A percentile compares a stretch with the other conserved stretches of the same genome.
Conservation (phyloP, 1,140 invertebrate species). For the Aphaenogaster floridana region DNA sequence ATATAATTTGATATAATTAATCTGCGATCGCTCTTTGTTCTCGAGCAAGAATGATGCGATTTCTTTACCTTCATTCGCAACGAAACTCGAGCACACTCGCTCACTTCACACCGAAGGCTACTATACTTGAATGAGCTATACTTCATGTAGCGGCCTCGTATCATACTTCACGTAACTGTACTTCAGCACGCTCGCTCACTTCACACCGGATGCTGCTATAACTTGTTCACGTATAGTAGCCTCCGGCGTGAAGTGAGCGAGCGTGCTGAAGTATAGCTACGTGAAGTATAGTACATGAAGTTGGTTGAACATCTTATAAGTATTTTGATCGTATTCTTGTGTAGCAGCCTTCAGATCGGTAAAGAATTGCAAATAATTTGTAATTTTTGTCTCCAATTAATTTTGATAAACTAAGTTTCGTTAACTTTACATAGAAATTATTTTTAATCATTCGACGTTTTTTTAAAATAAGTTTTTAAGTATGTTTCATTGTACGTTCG, state of each 20-base stretch:
- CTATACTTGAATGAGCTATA: too few species aligned
- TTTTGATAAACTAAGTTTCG: constrained; percentile 2
- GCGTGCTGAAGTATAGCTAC: too few species aligned
- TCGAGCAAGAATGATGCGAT: not conserved
- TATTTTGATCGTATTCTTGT: not conserved
- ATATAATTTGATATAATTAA: not conserved
- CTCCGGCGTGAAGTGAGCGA: too few species aligned
- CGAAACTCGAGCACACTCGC: not conserved
- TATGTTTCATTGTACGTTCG: not conserved
- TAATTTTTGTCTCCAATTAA: constrained; percentile 10
- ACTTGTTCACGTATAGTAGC: too few species aligned
- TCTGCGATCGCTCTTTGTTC: not conserved
- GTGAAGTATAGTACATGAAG: not conserved
- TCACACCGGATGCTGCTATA: too few species aligned
- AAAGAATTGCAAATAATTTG: not conserved
- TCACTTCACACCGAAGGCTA: not conserved
- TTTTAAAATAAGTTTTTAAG: not conserved
- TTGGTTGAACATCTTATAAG: not conserved
- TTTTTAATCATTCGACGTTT: not conserved
- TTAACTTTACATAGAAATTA: not conserved
- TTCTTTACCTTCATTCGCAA: not conserved
- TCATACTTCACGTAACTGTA: too few species aligned
- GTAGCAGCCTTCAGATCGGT: not conserved
- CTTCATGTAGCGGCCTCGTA: too few species aligned
- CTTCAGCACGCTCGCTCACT: too few species aligned